These are phyloP conservation scores for Drosophila funebris DNA, from an alignment of 1,140 invertebrate genomes.

Conservation along the genomic window DNA sequence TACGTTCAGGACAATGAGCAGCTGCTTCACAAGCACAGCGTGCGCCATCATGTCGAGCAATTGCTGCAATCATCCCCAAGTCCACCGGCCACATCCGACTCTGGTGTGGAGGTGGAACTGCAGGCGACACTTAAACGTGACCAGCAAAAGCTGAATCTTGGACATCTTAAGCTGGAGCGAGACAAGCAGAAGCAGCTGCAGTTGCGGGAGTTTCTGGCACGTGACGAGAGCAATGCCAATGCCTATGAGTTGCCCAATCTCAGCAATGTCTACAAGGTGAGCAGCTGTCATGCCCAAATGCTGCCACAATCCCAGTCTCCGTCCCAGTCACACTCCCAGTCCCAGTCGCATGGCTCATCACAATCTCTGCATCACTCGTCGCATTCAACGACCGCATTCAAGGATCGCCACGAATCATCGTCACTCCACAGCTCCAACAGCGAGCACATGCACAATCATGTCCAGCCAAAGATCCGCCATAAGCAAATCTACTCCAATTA, in stretches of 20 bases:
- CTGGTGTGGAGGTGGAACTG: slow-evolving; percentile 6
- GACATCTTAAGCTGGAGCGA: slow-evolving; percentile 31
- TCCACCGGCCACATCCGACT: neutral
- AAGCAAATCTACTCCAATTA: neutral
- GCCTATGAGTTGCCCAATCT: slow-evolving; percentile 54
- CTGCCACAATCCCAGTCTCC: neutral
- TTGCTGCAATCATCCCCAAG: slow-evolving; percentile 11
- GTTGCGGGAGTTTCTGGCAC: slow-evolving; percentile 52
- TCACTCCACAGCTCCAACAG: too few species aligned
- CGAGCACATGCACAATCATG: too few species aligned
- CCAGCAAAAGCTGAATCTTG: slow-evolving; percentile 9
- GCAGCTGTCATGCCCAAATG: slow-evolving; percentile 15
- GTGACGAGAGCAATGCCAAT: slow-evolving; percentile 60
- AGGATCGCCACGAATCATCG: too few species aligned
- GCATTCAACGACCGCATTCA: too few species aligned
- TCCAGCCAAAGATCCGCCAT: too few species aligned
- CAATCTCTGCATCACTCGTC: neutral
- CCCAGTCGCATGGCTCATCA: neutral
- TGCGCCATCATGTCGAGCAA: slow-evolving; percentile 46
- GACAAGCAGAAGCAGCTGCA: slow-evolving; percentile 44
- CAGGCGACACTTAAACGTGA: neutral
- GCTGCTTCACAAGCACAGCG: slow-evolving; percentile 28
- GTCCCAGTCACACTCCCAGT: neutral
- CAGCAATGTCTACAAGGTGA: slow-evolving; percentile 41
- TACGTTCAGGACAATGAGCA: slow-evolving; percentile 59